Conservation (phyloP, 2,797 vertebrate genomes). For the Sebastes steindachneri region DNA sequence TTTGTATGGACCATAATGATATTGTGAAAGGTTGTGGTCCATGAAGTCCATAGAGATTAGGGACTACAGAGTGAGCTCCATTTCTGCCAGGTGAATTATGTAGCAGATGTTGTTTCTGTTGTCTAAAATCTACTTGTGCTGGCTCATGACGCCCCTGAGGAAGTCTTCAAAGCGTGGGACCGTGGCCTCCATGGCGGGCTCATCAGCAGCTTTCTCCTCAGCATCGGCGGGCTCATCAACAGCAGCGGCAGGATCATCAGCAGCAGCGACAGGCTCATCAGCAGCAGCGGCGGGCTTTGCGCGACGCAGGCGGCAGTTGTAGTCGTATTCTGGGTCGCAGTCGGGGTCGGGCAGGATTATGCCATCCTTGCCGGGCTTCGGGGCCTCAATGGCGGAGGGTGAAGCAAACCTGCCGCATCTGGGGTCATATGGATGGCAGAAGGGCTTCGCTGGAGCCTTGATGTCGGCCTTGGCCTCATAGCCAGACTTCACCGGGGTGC, state of each 20-base stretch:
- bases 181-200: constrained; percentile 35
- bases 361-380: constrained; percentile 44
- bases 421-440: constrained; percentile 84
- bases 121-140: constrained; percentile 70
- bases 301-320: constrained; percentile 82
- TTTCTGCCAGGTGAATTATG: background rate
- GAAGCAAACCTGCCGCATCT: constrained; percentile 73
- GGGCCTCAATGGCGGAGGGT: constrained; percentile 18
- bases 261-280: constrained; percentile 3
- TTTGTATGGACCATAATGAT: background rate
- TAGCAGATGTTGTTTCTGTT: background rate
- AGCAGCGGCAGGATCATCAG: constrained; percentile 44
- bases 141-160: constrained; percentile 71
- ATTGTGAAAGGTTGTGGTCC: constrained; percentile 10
- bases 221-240: constrained; percentile 44
- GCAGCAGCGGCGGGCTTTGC: constrained; percentile 33
- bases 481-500: constrained; percentile 68
- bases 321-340: constrained; percentile 85
- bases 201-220: constrained; percentile 46
- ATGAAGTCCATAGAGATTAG: constrained; percentile 20
- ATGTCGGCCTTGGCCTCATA: constrained; percentile 45
- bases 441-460: constrained; percentile 58
- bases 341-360: constrained; percentile 81
- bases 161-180: constrained; percentile 77
- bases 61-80: background rate